A percentile compares a stretch with the other conserved stretches of the same genome.
These are phyloP conservation scores for Clarias gariepinus DNA, from an alignment of 2,113 vertebrate species.

Conservation along the genomic window DNA sequence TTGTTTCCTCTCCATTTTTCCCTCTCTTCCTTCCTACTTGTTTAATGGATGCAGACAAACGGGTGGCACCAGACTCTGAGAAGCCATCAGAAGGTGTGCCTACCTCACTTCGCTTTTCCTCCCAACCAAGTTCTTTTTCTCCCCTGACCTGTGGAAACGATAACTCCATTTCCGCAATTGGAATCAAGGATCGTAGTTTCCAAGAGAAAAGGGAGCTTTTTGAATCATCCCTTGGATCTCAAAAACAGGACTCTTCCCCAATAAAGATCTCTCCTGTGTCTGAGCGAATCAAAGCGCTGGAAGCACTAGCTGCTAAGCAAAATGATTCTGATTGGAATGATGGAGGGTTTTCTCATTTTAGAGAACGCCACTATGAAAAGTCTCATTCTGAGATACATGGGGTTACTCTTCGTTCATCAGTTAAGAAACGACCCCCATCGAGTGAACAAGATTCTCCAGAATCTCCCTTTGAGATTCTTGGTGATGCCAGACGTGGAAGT, in stretches of 20 bases:
- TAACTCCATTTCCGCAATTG: slow-evolving; percentile 53
- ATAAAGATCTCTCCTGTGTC: slow-evolving; percentile 74
- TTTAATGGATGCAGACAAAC: slow-evolving; percentile 68
- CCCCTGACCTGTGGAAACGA: slow-evolving; percentile 61
- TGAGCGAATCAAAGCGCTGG: slow-evolving; percentile 75
- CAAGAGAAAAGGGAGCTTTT: slow-evolving; percentile 62
- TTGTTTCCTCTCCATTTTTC: slow-evolving; percentile 60
- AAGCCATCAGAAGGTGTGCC: slow-evolving; percentile 69
- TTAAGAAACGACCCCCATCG: slow-evolving; percentile 58
- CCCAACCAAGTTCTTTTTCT: slow-evolving; percentile 69
- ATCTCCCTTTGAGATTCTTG: slow-evolving; percentile 85
- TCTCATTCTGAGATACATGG: slow-evolving; percentile 49
- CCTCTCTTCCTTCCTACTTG: slow-evolving; percentile 53
- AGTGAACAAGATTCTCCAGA: slow-evolving; percentile 78
- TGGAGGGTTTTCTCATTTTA: slow-evolving; percentile 59
- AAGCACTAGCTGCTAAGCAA: slow-evolving; percentile 68
- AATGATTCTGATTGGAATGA: slow-evolving; percentile 69
- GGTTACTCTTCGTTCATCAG: slow-evolving; percentile 48
- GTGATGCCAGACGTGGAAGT: slow-evolving; percentile 68
- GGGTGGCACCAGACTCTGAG: slow-evolving; percentile 66
- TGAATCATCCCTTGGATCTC: slow-evolving; percentile 55
- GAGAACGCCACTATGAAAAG: slow-evolving; percentile 67
- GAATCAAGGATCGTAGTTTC: slow-evolving; percentile 35
- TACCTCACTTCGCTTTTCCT: slow-evolving; percentile 71
- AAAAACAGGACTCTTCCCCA: slow-evolving; percentile 57